Evolutionary conservation across 2,888 invertebrate species (phyloP).

Genomic region (Melitaea athalia): DNA sequence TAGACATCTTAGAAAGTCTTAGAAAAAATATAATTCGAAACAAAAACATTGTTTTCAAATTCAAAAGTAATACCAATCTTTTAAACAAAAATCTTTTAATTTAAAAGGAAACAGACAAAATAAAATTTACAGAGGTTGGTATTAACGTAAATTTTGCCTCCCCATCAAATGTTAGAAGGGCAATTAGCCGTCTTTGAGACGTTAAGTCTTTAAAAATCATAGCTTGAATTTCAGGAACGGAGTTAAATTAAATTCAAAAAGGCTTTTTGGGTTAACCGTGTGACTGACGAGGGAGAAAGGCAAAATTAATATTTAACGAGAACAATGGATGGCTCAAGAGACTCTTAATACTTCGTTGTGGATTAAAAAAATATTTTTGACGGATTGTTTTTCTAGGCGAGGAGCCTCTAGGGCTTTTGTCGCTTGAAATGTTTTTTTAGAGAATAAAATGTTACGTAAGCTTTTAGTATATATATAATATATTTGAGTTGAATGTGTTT

Average conservation of each 20-base stretch:
- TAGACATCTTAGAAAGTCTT: no score
- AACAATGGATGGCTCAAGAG: constrained; percentile 22
- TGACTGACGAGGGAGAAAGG: constrained; percentile 17
- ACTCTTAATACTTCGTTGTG: constrained; percentile 25
- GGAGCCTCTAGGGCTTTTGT: constrained; percentile 32
- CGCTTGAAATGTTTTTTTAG: constrained; percentile 32
- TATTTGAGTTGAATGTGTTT: constrained; percentile 4
- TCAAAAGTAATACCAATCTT: no score
- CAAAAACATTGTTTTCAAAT: no score
- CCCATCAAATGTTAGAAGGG: constrained; percentile 23
- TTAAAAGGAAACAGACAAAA: not conserved
- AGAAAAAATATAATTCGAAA: no score
- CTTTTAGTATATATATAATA: not conserved
- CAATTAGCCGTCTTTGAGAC: constrained; percentile 15
- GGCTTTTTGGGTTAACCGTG: constrained; percentile 19
- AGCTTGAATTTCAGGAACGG: constrained; percentile 10
- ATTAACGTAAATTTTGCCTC: constrained; percentile 13
- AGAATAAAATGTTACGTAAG: constrained; percentile 13
- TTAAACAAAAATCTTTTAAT: not conserved
- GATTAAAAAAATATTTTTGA: constrained; percentile 35
- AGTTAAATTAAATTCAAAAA: constrained; percentile 18
- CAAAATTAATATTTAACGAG: constrained; percentile 26
- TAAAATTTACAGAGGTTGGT: constrained; percentile 14
- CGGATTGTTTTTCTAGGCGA: constrained; percentile 35
- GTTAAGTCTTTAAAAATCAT: constrained; percentile 18